Evolutionary conservation across 1,140 invertebrate genomes (phyloP).

Genomic region (Latrodectus geometricus): DNA sequence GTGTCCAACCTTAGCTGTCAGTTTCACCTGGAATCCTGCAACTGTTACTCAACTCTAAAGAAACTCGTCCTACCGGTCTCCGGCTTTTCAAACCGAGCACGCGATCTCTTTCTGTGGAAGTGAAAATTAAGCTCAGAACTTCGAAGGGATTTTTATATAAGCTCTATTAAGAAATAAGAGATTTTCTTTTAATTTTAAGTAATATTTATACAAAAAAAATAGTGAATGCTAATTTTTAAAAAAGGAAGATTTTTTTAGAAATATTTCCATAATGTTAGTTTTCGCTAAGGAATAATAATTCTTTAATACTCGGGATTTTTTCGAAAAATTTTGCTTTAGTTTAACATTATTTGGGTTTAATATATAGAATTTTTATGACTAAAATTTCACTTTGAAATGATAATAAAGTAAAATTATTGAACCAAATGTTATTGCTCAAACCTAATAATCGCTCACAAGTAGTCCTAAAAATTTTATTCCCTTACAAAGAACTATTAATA

Average conservation of each 20-base stretch:
- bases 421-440: no score
- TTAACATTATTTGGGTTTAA: no score
- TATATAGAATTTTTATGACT: no score
- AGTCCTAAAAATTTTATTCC: no score
- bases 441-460: no score
- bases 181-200: not conserved
- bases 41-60: constrained; percentile 25
- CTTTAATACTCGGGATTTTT: no score
- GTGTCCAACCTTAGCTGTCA: not conserved
- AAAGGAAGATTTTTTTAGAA: not conserved
- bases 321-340: no score
- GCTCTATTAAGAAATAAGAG: not conserved
- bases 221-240: not conserved
- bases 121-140: not conserved
- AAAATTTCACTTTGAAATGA: no score
- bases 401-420: no score
- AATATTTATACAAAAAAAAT: not conserved
- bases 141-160: not conserved
- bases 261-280: not conserved
- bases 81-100: not conserved
- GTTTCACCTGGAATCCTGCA: constrained; percentile 25
- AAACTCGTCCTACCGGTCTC: constrained; percentile 48
- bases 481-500: no score
- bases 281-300: no score
- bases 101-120: not conserved